Evolutionary conservation across 2,888 invertebrate genomes (phyloP).

Genomic region (Folsomia candida): DNA sequence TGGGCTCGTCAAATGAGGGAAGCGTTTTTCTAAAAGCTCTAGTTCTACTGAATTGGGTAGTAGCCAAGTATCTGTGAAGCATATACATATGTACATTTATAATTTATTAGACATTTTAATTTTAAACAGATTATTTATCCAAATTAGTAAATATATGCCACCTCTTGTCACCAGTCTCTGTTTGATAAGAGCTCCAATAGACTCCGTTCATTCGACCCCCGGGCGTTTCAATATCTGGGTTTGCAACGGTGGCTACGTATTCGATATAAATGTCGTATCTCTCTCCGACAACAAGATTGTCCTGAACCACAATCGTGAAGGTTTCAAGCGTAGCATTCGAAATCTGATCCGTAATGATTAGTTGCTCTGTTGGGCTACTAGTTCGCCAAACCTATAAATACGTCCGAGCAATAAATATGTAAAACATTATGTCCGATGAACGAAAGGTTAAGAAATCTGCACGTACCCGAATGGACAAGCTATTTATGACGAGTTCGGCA

Average conservation of each 20-base stretch:
- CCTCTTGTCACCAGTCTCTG: background rate
- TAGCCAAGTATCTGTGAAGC: slow-evolving; percentile 19
- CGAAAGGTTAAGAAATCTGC: background rate
- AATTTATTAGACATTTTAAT: no score
- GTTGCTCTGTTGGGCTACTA: background rate
- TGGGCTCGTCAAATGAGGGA: slow-evolving; percentile 27
- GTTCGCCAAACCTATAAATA: background rate
- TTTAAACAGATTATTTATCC: background rate
- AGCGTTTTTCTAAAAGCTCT: slow-evolving; percentile 23
- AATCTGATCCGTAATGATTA: background rate
- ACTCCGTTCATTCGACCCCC: slow-evolving; percentile 27
- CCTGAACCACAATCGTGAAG: background rate
- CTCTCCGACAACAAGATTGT: slow-evolving; percentile 7
- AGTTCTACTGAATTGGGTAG: slow-evolving; percentile 27
- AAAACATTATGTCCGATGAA: background rate
- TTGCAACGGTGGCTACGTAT: slow-evolving; percentile 28
- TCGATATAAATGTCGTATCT: slow-evolving; percentile 34
- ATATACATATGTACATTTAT: no score
- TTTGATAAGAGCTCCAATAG: slow-evolving; percentile 31
- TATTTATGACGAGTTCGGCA: slow-evolving; percentile 9
- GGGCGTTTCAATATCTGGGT: background rate
- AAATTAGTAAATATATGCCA: background rate
- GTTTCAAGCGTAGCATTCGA: background rate
- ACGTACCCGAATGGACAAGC: background rate
- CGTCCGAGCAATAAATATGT: background rate